Conservation (phyloP, 2,888 invertebrate genomes). For the Thymelicus lineola region DNA sequence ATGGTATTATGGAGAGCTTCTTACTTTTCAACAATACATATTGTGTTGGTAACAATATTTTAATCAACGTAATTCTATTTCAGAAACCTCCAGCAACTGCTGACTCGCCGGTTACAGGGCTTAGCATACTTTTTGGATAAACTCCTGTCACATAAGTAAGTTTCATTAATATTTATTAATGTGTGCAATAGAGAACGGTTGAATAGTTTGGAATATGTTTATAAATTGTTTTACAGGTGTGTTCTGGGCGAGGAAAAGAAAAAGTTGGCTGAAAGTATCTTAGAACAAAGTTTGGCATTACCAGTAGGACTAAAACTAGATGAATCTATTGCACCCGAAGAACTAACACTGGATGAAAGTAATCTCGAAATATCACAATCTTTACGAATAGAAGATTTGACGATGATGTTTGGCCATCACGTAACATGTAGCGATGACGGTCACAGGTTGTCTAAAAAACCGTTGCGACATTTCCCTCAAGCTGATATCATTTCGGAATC, state of each 20-base stretch:
- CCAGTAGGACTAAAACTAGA: slow-evolving; percentile 78
- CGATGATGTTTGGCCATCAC: slow-evolving; percentile 80
- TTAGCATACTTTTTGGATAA: slow-evolving; percentile 88
- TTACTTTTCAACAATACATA: no score
- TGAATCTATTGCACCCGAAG: slow-evolving; percentile 77
- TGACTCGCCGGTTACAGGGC: slow-evolving; percentile 87
- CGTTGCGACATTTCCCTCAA: slow-evolving; percentile 60
- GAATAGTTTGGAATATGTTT: background rate
- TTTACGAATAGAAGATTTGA: slow-evolving; percentile 75
- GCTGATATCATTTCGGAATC: slow-evolving; percentile 86
- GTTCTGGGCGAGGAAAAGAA: slow-evolving; percentile 81
- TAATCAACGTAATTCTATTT: slow-evolving; percentile 47
- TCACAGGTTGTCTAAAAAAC: slow-evolving; percentile 54
- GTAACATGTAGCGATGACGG: slow-evolving; percentile 62
- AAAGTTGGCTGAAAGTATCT: slow-evolving; percentile 76
- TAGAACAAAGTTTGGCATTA: slow-evolving; percentile 79
- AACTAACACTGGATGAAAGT: slow-evolving; percentile 77
- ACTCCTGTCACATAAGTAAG: slow-evolving; percentile 86
- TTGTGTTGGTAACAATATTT: background rate
- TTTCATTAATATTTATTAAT: slow-evolving; percentile 41
- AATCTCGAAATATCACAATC: slow-evolving; percentile 75
- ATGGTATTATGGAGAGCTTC: no score
- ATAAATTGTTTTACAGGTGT: slow-evolving; percentile 62
- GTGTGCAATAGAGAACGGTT: background rate
- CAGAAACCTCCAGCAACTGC: slow-evolving; percentile 79